Evolutionary conservation across 2,888 invertebrate genomes (phyloP).

Genomic region (Microplitis manilae): DNA sequence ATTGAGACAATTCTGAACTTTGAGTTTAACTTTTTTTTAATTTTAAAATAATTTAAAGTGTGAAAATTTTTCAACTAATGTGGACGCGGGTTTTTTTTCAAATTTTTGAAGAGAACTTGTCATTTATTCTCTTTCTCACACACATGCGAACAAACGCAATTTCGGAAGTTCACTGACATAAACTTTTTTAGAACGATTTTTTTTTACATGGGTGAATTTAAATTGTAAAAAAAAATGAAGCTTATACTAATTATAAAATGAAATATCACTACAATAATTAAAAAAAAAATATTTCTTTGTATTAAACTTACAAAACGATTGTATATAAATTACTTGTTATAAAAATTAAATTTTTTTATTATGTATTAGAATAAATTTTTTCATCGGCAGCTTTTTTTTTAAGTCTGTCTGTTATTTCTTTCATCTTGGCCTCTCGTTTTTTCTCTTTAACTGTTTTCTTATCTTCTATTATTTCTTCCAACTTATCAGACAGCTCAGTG

Average conservation of each 20-base stretch:
- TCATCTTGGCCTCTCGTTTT: conserved; percentile 60
- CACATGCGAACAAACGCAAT: too few species aligned
- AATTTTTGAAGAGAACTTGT: too few species aligned
- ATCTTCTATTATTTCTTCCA: conserved; percentile 7
- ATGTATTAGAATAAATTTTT: conserved; percentile 24
- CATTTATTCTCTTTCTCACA: too few species aligned
- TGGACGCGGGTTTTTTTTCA: too few species aligned
- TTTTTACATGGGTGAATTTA: neutral
- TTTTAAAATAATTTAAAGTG: too few species aligned
- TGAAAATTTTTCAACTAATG: too few species aligned
- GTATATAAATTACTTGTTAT: neutral
- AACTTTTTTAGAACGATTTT: too few species aligned
- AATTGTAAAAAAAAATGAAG: neutral
- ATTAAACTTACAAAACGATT: neutral
- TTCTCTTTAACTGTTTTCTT: conserved; percentile 52
- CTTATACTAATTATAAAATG: neutral
- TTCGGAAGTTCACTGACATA: too few species aligned
- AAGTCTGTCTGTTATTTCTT: conserved; percentile 54
- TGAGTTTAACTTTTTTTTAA: too few species aligned
- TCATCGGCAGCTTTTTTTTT: conserved; percentile 48
- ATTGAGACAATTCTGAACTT: too few species aligned
- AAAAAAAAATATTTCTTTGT: neutral
- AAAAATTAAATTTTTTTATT: conserved; percentile 13
- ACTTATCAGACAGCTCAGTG: conserved; percentile 8
- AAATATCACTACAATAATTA: neutral